Evolutionary conservation across 2,888 invertebrate species (phyloP).

Genomic region (Meloe dianella): DNA sequence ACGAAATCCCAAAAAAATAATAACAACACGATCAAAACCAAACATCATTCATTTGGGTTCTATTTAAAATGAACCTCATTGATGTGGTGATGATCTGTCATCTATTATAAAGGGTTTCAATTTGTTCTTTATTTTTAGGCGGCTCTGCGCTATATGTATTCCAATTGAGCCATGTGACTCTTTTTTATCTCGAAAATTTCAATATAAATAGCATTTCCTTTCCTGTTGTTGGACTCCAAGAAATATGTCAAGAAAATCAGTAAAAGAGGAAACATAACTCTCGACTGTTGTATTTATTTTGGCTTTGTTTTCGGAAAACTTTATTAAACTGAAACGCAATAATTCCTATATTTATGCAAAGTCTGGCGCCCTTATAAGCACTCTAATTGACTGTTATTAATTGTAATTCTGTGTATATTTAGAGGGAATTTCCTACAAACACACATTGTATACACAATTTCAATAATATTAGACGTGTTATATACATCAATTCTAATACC

Average conservation of each 20-base stretch:
- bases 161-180: not conserved
- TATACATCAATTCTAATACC: constrained; percentile 32
- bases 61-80: constrained; percentile 4
- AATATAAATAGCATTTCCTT: constrained; percentile 11
- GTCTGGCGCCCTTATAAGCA: not conserved
- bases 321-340: not conserved
- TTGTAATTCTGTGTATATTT: not conserved
- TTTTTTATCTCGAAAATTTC: not conserved
- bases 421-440: not conserved
- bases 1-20: not conserved
- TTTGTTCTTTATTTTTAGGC: constrained; percentile 9
- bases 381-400: not conserved
- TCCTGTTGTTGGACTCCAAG: not conserved
- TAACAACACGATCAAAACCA: not conserved
- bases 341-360: not conserved
- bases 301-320: not conserved
- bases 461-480: constrained; percentile 26
- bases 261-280: constrained; percentile 2
- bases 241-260: constrained; percentile 3
- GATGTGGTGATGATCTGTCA: constrained; percentile 13
- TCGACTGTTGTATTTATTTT: constrained; percentile 8
- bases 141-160: constrained; percentile 5
- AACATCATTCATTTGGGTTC: constrained; percentile 8
- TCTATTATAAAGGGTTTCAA: not conserved
- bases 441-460: not conserved